phyloP scores from a whole-genome alignment of 2,888 invertebrate species.

The Trisateles emortualis region DNA sequence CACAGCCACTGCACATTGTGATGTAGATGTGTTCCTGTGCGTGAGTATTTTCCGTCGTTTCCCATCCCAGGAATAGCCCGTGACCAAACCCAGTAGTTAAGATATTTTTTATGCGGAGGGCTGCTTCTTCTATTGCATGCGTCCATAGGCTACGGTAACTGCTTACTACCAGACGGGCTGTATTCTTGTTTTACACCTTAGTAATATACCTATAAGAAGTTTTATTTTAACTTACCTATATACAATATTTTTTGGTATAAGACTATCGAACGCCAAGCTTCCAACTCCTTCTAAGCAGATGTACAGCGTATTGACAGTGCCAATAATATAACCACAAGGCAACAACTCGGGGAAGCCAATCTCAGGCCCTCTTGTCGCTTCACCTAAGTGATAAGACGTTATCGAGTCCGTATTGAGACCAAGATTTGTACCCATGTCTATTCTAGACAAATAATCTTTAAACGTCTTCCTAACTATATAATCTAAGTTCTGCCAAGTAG shows the following conservation, averaged over 20 bases:
- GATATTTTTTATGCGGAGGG: too few species aligned
- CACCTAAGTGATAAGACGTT: constrained; percentile 97
- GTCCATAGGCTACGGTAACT: too few species aligned
- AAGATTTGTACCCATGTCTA: constrained; percentile 96
- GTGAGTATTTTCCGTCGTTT: too few species aligned
- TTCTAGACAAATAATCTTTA: constrained; percentile 96
- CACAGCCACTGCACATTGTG: too few species aligned
- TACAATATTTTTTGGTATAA: constrained; percentile 98
- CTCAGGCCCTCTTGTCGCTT: constrained; percentile 93
- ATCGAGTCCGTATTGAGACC: constrained; percentile 95
- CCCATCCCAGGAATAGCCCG: too few species aligned
- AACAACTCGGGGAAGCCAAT: constrained; percentile 95
- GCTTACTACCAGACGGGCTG: too few species aligned
- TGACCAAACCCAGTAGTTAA: too few species aligned
- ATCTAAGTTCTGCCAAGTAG: constrained; percentile 98
- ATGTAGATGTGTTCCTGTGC: too few species aligned
- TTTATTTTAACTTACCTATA: constrained; percentile 88
- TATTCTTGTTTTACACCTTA: too few species aligned
- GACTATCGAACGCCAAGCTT: constrained; percentile 96
- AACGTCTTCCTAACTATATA: constrained; percentile 96
- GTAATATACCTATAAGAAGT: too few species aligned
- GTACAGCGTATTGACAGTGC: constrained; percentile 94
- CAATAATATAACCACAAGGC: constrained; percentile 97
- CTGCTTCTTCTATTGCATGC: too few species aligned
- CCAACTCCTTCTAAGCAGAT: constrained; percentile 96